These are phyloP conservation scores for Pherbina coryleti DNA, from an alignment of 2,888 invertebrate species.

Conservation along the genomic window DNA sequence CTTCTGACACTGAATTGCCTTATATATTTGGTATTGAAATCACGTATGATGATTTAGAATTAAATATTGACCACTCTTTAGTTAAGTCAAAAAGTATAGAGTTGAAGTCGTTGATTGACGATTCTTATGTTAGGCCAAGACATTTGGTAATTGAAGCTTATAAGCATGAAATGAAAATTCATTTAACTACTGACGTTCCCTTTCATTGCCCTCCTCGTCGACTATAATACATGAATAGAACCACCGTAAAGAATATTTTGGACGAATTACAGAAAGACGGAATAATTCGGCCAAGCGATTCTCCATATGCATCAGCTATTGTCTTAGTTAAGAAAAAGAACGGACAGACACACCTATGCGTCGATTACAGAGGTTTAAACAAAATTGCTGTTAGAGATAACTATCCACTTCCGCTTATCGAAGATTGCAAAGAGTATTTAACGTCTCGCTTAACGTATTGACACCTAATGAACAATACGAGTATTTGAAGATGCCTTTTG, in stretches of 20 bases:
- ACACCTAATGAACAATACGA: conserved; percentile 46
- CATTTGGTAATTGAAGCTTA: too few species aligned
- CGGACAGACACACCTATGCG: conserved; percentile 31
- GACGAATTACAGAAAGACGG: conserved; percentile 10
- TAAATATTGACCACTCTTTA: too few species aligned
- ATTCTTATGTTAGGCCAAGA: too few species aligned
- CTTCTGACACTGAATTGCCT: too few species aligned
- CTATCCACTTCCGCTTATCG: conserved; percentile 41
- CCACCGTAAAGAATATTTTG: conserved; percentile 7
- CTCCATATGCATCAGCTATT: conserved; percentile 23
- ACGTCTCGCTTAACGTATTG: conserved; percentile 32
- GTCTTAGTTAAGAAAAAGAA: conserved; percentile 33
- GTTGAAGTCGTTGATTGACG: too few species aligned
- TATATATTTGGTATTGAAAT: too few species aligned
- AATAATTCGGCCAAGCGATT: conserved; percentile 18
- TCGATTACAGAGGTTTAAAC: conserved; percentile 36
- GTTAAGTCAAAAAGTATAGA: too few species aligned
- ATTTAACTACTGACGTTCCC: neutral
- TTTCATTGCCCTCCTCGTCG: neutral
- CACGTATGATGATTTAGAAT: too few species aligned
- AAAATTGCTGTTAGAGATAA: conserved; percentile 40
- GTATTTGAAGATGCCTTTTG: conserved; percentile 20
- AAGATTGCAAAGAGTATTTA: conserved; percentile 28
- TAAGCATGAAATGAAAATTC: too few species aligned
- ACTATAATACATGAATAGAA: conserved; percentile 2